Percentiles rank a stretch among this genome's conserved stretches.
Conservation (phyloP, 1,140 invertebrate species). For the Megalopta genalis region DNA sequence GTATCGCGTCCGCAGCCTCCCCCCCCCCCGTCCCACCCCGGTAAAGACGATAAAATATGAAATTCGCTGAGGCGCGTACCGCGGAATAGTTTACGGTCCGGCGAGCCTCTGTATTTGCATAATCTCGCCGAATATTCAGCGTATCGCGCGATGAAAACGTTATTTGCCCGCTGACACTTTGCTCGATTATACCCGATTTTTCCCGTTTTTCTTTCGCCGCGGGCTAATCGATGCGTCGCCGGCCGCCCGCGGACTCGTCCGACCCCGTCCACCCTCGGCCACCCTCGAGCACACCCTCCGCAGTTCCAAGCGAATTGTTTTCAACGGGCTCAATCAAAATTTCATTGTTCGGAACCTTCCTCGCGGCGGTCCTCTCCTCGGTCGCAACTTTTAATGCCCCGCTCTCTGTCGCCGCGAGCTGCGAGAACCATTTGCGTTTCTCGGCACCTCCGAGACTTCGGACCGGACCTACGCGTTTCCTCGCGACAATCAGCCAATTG, state of each 20-base stretch:
- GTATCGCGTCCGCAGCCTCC: no score
- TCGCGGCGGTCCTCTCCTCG: no score
- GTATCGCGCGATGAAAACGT: constrained; percentile 33
- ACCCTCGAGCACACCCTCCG: background rate
- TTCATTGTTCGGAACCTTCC: background rate
- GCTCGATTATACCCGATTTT: constrained; percentile 26
- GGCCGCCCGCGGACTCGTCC: no score
- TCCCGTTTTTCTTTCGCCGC: constrained; percentile 3
- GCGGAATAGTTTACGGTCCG: constrained; percentile 30
- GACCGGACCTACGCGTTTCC: no score
- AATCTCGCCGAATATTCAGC: constrained; percentile 43
- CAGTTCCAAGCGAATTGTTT: background rate
- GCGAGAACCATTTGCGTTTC: no score
- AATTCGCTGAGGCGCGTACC: constrained; percentile 7
- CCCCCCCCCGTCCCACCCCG: background rate
- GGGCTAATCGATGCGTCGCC: background rate
- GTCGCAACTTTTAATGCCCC: no score
- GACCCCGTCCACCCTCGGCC: background rate
- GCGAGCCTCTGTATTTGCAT: constrained; percentile 29
- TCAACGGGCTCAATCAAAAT: background rate
- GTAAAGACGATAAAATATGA: constrained; percentile 20
- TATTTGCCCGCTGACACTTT: constrained; percentile 34
- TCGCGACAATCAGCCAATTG: no score
- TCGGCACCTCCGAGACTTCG: no score
- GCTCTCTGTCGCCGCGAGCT: no score